Base-by-base conservation (phyloP, 2,888 invertebrate genomes). In the Perizoma flavofasciatum region DNA sequence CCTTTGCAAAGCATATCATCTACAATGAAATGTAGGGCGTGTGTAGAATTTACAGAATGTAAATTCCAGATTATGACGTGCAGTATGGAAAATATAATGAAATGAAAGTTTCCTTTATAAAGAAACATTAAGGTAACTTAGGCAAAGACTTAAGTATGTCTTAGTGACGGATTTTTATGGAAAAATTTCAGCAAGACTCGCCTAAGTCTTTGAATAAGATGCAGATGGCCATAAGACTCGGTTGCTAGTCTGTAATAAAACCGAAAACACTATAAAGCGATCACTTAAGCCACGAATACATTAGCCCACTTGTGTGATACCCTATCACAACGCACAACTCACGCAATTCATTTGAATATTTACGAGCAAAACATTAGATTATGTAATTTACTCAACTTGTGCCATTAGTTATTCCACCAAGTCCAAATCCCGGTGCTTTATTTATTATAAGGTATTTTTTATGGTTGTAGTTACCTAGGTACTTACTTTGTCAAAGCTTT, bases 301-400 rank as follows among this genome's bases (percentile, higher is more conserved):
- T 73, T 72, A 72, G 50, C 48, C 61, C 67, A 72, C 64, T 72
- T 71, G 66, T 61, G 69, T 70, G 71, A 69, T 70, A 70, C 69
- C 72, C 61, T 73, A 72, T 73, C 74, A 69, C 63, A 71, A 77
- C 75, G 72, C 68, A 73, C 60, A 44, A 61, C 68, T 65, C 82
- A 83, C 82, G 83, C 82, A 78, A 78, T 73, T 69, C 70, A 71
- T 75, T 76, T 75, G 73, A 77, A 81, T 81, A 79, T 77, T 77
- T 73, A 75, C 70, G 75, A 75, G 73, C 72, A 75, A 75, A 77
- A 76, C 77, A 73, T 67, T 61, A 65, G 65, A 70, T 78, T 76
- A 75, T 71, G 67, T 76, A 74, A 79, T 76, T 74, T 67, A 71
- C 72, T 70, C 65, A 63, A 61, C 58, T 55, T 44, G 66, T 70